phyloP scores from a whole-genome alignment of 2,888 invertebrate genomes.

The Andrena bicolor region DNA sequence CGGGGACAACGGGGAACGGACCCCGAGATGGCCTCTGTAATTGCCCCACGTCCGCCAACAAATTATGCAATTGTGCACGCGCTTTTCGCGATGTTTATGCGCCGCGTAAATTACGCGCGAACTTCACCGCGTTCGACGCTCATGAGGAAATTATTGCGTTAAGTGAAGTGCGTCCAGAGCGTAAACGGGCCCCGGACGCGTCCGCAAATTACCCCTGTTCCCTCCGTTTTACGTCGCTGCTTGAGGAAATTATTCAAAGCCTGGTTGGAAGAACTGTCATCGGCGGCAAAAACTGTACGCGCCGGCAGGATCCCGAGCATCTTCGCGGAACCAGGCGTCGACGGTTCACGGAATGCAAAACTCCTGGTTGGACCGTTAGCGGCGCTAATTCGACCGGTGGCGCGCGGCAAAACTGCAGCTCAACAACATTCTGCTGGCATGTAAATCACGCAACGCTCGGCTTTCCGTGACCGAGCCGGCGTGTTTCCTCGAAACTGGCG shows the following conservation, averaged over 20 bases:
- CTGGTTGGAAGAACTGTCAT: too few species aligned
- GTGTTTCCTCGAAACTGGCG: constrained; percentile 36
- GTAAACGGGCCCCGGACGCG: background rate
- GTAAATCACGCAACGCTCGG: constrained; percentile 48
- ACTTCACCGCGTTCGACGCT: constrained; percentile 7
- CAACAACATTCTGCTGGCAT: constrained; percentile 50
- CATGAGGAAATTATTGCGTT: constrained; percentile 16
- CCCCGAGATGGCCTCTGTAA: constrained; percentile 32
- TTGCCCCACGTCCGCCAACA: constrained; percentile 37
- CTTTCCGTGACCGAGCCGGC: constrained; percentile 35
- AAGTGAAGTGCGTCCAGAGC: background rate
- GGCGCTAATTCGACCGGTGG: constrained; percentile 14
- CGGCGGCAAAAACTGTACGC: too few species aligned
- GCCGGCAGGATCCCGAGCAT: too few species aligned
- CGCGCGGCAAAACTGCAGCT: constrained; percentile 61
- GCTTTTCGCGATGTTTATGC: constrained; percentile 26
- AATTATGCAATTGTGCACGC: constrained; percentile 40
- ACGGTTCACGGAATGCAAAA: constrained; percentile 11
- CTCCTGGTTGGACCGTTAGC: constrained; percentile 11
- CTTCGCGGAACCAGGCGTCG: background rate
- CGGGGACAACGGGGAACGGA: background rate
- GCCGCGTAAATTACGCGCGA: constrained; percentile 31
- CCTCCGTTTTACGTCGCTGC: background rate
- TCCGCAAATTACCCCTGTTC: constrained; percentile 2
- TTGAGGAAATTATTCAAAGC: constrained; percentile 5